Evolutionary conservation across 2,113 vertebrate genomes (phyloP).

Genomic region (Pteropus alecto): DNA sequence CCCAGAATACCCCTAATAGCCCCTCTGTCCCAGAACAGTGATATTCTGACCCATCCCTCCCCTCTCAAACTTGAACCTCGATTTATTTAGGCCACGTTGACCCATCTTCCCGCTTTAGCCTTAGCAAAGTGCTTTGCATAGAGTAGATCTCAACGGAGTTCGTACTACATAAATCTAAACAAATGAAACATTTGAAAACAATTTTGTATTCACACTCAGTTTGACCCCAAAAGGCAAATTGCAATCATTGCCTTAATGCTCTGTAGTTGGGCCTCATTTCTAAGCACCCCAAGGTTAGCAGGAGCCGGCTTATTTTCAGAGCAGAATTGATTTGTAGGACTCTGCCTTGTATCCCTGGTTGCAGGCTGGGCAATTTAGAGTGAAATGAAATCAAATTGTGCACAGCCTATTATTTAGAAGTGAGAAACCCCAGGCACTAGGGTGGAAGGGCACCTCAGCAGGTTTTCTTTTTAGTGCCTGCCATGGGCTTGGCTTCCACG

Average conservation of each 20-base stretch:
- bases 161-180: not conserved
- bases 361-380: conserved; percentile 6
- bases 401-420: not conserved
- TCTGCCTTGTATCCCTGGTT: not conserved
- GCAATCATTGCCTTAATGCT: not conserved
- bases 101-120: not conserved
- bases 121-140: not conserved
- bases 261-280: not conserved
- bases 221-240: conserved; percentile 22
- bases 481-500: not conserved
- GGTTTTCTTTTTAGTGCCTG: not conserved
- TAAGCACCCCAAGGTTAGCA: not conserved
- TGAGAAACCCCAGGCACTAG: not conserved
- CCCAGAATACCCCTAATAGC: not conserved
- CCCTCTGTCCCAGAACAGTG: not conserved
- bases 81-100: not conserved
- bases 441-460: not conserved
- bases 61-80: not conserved
- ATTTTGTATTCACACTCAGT: not conserved
- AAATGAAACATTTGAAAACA: not conserved
- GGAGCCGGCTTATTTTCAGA: not conserved
- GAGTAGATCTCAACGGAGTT: not conserved
- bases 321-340: not conserved
- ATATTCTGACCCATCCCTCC: no score
- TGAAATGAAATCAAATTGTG: conserved; percentile 1